Evolutionary conservation across 2,888 invertebrate genomes (phyloP), one percentile per base, ranked within the genome.

Genomic region (Macaria notata): DNA sequence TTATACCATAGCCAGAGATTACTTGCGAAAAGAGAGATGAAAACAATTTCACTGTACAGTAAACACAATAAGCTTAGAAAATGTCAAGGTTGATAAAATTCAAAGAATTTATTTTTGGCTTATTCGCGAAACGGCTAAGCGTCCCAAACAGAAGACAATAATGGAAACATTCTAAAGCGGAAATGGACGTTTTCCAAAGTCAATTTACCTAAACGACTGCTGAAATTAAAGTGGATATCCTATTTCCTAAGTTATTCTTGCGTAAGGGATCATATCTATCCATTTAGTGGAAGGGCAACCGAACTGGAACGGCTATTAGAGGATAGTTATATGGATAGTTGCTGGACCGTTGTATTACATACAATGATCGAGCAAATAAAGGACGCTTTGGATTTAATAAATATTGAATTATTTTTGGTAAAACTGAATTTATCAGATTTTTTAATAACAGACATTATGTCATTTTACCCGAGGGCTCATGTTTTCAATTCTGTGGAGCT

Each of bases 221-320:
- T 54, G 51, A 55, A 69, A 61, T 62, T 62, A 60, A 60, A 53
- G 54, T 57, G 50, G 56, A 57, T 52, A 66, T 57, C 63, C 63
- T 64, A 65, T 67, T 67, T 64, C 62, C 61, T 53, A 61, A 60
- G 52, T 64, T 59, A 71, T 68, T 68, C 63, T 67, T 64, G 53
- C 68, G 70, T 68, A 72, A 72, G 64, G 72, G 69, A 70, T 72
- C 65, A 65, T 64, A 56, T 56, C 58, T 60, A 57, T 47, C 61
- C 55, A 46, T 59, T 62, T 58, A 62, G 55, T 56, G 52, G 51
- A 56, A 61, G 54, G 62, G 55, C 54, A 54, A 59, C 54, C 59
- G 54, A 47, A 51, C 59, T 59, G 59, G 54, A 59, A 59, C 45
- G 42, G 48, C 59, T 59, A 59, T 59, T 59, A 59, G 45, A 45